These are phyloP conservation scores for Synergus umbraculus DNA, from an alignment of 2,888 invertebrate genomes.

Conservation along the genomic window DNA sequence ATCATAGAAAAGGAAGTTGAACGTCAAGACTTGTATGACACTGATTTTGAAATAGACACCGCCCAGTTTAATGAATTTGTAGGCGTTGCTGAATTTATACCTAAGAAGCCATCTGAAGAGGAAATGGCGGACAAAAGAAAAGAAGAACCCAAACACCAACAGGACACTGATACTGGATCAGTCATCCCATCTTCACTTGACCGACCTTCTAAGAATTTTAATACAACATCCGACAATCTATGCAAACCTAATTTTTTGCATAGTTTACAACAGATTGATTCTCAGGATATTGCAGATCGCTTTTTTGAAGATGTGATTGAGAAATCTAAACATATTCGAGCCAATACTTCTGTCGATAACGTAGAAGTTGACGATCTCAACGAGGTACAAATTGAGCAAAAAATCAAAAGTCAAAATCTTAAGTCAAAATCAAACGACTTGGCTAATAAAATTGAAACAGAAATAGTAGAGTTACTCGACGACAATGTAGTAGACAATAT, in stretches of 20 bases:
- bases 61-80: conserved; percentile 8
- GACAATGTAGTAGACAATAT: neutral
- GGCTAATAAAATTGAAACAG: neutral
- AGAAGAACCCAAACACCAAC: neutral
- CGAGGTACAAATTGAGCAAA: neutral
- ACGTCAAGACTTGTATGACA: neutral
- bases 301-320: conserved; percentile 30
- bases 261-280: neutral
- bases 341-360: neutral
- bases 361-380: neutral
- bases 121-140: neutral
- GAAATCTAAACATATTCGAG: conserved; percentile 1
- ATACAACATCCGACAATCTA: neutral
- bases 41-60: conserved; percentile 14
- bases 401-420: neutral
- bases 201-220: neutral
- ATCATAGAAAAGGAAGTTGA: neutral
- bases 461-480: neutral
- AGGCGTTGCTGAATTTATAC: neutral
- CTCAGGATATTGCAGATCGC: conserved; percentile 5
- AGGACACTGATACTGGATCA: conserved; percentile 14
- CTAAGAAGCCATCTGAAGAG: neutral
- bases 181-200: conserved; percentile 13
- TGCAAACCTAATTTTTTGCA: neutral
- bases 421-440: neutral